A percentile compares a stretch with the other conserved stretches of the same genome.
Conservation (phyloP, 2,113 vertebrate genomes). For the Mesitornis unicolor region DNA sequence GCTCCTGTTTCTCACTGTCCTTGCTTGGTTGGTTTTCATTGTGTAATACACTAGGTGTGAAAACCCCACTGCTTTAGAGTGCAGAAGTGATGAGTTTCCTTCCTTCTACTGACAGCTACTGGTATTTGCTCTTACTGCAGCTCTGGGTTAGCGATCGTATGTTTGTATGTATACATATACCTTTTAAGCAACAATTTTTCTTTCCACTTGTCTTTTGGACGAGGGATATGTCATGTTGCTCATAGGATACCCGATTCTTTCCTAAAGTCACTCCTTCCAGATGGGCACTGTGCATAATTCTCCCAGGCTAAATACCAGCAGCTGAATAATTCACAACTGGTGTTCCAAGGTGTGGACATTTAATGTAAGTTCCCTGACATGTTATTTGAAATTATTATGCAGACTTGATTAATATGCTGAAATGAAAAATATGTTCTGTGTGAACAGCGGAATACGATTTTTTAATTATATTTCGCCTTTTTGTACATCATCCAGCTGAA, state of each 20-base stretch:
- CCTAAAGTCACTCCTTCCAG: not conserved
- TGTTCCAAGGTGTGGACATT: not conserved
- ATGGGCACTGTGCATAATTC: not conserved
- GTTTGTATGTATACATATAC: not conserved
- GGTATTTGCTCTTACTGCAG: not conserved
- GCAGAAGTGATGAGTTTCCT: not conserved
- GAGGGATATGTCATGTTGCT: not conserved
- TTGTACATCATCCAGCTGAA: not conserved
- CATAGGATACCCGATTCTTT: not conserved
- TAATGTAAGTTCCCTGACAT: not conserved
- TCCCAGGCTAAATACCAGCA: not conserved
- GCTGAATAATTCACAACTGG: not conserved
- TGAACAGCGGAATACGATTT: not conserved
- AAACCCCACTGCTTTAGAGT: not conserved
- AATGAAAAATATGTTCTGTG: not conserved
- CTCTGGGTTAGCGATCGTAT: no score
- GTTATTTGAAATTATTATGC: not conserved
- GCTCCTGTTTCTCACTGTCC: not conserved
- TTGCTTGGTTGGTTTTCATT: not conserved
- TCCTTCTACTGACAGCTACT: not conserved
- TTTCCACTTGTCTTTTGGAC: not conserved
- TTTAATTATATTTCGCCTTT: not conserved
- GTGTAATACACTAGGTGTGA: not conserved
- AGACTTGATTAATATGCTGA: not conserved
- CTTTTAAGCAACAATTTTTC: not conserved